A percentile compares a stretch with the other conserved stretches of the same genome.
phyloP scores from a whole-genome alignment of 1,140 invertebrate species.

The Rhagoletis zephyria region DNA sequence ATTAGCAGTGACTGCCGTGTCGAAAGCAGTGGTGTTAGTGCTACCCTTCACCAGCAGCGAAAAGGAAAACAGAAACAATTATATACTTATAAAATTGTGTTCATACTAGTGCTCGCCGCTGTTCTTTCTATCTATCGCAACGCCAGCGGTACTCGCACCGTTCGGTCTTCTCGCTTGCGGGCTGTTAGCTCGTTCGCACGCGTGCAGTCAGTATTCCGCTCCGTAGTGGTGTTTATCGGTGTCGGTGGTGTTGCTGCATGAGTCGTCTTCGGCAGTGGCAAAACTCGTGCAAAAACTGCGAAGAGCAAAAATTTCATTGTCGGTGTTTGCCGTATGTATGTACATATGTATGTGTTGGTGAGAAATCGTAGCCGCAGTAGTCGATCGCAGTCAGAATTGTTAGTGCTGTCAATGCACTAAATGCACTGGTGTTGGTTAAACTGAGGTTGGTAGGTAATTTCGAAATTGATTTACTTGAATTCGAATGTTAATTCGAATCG shows the following conservation, averaged over 20 bases:
- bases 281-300: conserved; percentile 29
- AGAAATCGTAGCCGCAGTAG: conserved; percentile 60
- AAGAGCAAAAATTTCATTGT: conserved; percentile 58
- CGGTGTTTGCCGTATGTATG: conserved; percentile 37
- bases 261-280: conserved; percentile 26
- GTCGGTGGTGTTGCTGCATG: conserved; percentile 27
- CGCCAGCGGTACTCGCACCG: conserved; percentile 14
- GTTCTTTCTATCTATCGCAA: conserved; percentile 37
- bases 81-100: background rate
- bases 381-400: conserved; percentile 49
- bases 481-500: conserved; percentile 43
- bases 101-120: background rate
- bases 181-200: conserved; percentile 20
- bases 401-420: conserved; percentile 51
- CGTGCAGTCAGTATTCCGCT: conserved; percentile 8
- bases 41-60: conserved; percentile 25
- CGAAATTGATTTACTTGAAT: conserved; percentile 64
- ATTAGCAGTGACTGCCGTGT: conserved; percentile 38
- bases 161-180: background rate
- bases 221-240: conserved; percentile 29
- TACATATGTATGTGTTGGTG: conserved; percentile 59
- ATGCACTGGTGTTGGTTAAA: conserved; percentile 47
- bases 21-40: background rate
- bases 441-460: conserved; percentile 62
- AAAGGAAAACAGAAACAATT: conserved; percentile 23